A percentile compares a stretch with the other conserved stretches of the same genome.
Evolutionary conservation across 2,888 invertebrate species (phyloP).

Genomic region (Heliconius erato): DNA sequence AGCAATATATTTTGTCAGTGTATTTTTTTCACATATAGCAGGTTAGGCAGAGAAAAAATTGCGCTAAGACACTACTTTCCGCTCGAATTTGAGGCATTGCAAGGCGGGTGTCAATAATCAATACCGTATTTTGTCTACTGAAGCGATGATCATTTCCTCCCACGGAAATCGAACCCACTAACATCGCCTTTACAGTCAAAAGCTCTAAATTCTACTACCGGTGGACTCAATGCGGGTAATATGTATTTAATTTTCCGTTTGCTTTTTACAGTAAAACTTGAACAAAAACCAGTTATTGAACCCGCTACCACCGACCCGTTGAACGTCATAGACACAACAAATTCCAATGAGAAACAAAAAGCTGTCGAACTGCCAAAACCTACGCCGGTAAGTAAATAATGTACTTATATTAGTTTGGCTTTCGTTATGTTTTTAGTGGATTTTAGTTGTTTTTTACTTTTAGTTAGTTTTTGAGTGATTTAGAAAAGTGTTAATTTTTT

Average conservation of each 20-base stretch:
- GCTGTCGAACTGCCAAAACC: constrained; percentile 74
- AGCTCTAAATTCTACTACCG: no score
- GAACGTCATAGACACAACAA: constrained; percentile 58
- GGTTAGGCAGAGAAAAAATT: no score
- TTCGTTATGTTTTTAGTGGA: constrained; percentile 46
- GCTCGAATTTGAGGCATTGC: no score
- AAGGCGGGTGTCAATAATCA: no score
- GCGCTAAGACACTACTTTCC: no score
- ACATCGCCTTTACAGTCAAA: no score
- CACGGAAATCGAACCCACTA: no score
- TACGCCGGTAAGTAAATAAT: constrained; percentile 71
- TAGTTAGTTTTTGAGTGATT: constrained; percentile 22
- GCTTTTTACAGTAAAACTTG: constrained; percentile 60
- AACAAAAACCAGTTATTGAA: constrained; percentile 60
- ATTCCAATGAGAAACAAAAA: constrained; percentile 53
- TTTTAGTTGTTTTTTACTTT: constrained; percentile 34
- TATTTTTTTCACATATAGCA: no score
- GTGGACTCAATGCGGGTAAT: no score
- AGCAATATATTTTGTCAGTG: no score
- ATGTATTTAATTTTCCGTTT: background rate
- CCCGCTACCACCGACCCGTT: constrained; percentile 61
- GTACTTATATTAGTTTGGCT: constrained; percentile 52
- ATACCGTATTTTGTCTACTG: no score
- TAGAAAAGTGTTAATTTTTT: constrained; percentile 1
- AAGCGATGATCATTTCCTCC: no score